phyloP scores from a whole-genome alignment of 2,888 invertebrate genomes.

The Girardia tigrina region DNA sequence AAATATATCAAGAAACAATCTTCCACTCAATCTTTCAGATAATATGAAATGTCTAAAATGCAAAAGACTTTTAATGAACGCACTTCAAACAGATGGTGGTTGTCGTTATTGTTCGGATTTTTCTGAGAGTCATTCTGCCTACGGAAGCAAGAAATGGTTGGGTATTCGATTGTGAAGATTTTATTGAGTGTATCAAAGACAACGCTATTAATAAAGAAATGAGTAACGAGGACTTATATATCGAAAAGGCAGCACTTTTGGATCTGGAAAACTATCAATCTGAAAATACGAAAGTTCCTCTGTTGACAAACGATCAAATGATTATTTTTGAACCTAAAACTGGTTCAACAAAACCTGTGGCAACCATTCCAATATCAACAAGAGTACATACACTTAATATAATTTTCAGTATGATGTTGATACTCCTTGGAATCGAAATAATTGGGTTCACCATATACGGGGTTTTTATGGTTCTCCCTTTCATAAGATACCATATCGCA shows the following conservation, averaged over 20 bases:
- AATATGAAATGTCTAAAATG: too few relatives aligned
- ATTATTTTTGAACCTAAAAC: neutral
- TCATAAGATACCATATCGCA: neutral
- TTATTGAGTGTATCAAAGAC: too few relatives aligned
- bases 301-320: neutral
- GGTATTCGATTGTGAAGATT: too few relatives aligned
- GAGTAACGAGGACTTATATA: too few relatives aligned
- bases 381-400: neutral
- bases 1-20: too few relatives aligned
- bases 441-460: neutral
- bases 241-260: neutral
- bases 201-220: too few relatives aligned
- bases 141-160: too few relatives aligned
- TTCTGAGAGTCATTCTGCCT: too few relatives aligned
- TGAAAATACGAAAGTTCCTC: neutral
- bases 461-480: neutral
- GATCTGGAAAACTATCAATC: neutral
- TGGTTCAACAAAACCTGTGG: neutral
- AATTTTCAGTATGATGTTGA: neutral
- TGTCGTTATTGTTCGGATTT: too few relatives aligned
- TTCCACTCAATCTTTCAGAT: too few relatives aligned
- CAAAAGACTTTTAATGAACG: too few relatives aligned
- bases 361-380: neutral
- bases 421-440: neutral
- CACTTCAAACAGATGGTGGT: too few relatives aligned